Percentiles rank a stretch among this genome's conserved stretches.
Evolutionary conservation across 2,888 invertebrate genomes (phyloP).

Genomic region (Alloplasta piceator): DNA sequence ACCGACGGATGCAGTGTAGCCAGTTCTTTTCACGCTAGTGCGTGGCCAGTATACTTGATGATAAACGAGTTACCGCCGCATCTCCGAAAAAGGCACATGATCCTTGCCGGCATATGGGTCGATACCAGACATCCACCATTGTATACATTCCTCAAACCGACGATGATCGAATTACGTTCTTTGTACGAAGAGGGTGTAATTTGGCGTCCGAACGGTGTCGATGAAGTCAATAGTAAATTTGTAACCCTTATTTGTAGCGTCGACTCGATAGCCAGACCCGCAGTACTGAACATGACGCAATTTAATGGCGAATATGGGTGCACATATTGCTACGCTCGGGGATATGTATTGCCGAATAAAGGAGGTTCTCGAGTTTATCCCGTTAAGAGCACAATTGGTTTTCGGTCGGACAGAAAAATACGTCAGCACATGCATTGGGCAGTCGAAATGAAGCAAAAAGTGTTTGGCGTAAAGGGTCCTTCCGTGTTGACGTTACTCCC

Average conservation of each 20-base stretch:
- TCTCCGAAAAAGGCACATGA: constrained; percentile 45
- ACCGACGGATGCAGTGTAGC: constrained; percentile 51
- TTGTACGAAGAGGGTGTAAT: constrained; percentile 18
- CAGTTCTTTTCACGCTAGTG: constrained; percentile 43
- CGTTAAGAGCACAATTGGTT: too few species aligned
- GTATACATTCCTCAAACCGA: constrained; percentile 2
- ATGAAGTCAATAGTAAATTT: constrained; percentile 38
- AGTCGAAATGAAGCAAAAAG: constrained; percentile 2
- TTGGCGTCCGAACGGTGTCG: constrained; percentile 39
- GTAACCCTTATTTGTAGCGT: constrained; percentile 33
- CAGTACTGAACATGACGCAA: constrained; percentile 54
- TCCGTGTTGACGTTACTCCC: neutral
- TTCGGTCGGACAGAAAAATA: too few species aligned
- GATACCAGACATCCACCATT: constrained; percentile 48
- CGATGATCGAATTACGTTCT: neutral
- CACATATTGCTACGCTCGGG: constrained; percentile 50
- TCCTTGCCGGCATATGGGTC: constrained; percentile 55
- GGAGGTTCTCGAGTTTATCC: neutral
- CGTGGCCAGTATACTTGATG: constrained; percentile 59
- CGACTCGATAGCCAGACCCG: constrained; percentile 57
- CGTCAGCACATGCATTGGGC: neutral
- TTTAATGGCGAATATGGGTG: constrained; percentile 61
- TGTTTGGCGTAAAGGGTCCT: constrained; percentile 19
- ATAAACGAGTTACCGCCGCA: constrained; percentile 63
- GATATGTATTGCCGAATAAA: neutral